Base-by-base conservation (phyloP, 2,888 invertebrate genomes). In the Bombyx huttoni region DNA sequence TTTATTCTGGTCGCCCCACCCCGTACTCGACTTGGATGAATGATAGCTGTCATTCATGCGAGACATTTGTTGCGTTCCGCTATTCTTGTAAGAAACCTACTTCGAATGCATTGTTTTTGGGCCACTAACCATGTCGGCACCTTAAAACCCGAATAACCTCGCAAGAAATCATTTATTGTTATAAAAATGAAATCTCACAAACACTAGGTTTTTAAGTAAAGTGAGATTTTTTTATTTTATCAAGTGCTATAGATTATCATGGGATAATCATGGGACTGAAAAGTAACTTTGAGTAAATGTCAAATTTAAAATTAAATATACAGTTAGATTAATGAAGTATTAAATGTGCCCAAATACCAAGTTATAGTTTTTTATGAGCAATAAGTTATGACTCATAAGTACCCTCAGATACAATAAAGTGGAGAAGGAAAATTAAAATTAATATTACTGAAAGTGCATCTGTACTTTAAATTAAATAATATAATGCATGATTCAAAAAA, bases 1-100 rank as follows among this genome's bases (percentile, higher is more conserved):
- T 70, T 54, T 60, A 65, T 74, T 40, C 68, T 74, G 58, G 58
- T 73, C 84, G 86, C 87, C 86, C 87, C 87, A 85, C 85, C 86
- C 85, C 80, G 72, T 73, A 67, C 63, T 69, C 67, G 67, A 69
- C 69, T 73, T 68, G 65, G 67, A 73, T 78, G 76, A 79, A 74
- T 76, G 75, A 74, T 75, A 74, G 68, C 74, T 78, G 76, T 79
- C 78, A 75, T 74, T 77, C 70, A 68, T 76, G 73, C 74, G 72
- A 75, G 71, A 76, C 77, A 73, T 75, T 76, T 75, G 77, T 78
- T 79, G 74, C 75, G 66, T 70, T 71, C 64, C 59, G 64, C 65
- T 68, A 65, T 70, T 66, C 40, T 67, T 63, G 58, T 55, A 59
- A 62, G 60, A 58, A 62, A 61, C 58, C 58, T 58, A 62, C 60